Base-by-base conservation (phyloP, 2,113 vertebrate species). In the Nothobranchius furzeri region DNA sequence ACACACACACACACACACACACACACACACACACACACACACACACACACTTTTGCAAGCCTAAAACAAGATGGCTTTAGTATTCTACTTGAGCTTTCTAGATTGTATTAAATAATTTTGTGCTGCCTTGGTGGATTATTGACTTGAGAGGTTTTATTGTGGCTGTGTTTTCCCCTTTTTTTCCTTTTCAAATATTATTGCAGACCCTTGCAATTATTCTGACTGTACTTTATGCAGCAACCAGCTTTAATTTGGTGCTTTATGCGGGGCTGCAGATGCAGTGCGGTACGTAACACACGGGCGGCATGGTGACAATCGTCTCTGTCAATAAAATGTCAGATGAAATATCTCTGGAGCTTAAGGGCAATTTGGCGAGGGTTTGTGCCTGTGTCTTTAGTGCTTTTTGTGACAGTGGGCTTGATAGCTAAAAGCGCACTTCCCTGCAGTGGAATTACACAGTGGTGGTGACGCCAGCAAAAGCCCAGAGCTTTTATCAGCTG, bases 121-220 rank as follows among this genome's bases (percentile, higher is more conserved):
- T 60, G 73, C 60, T 12, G 73, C 79, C 64, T 71, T 59, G 64
- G 65, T 64, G 78, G 82, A 88, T 93, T 92, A 92, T 92, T 90
- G 88, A 90, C 86, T 88, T 83, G 68, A 87, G 81, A 91, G 85
- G 53, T 70, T 81, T 83, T 76, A 76, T 84, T 86, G 83, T 90
- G 88, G 76, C 81, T 84, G 60, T 66, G 72, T 91, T 73, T 89
- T 79, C 84, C 88, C 80, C 20, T 86, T 83, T 79, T 88, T 57
- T 67, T 20, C 12, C 30, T 64, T 43, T 84, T 82, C 85, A 92
- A 90, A 87, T 91, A 89, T 93, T 92, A 94, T 93, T 89, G 90
- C 84, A 62, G 87, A 78, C 84, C 81, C 89, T 92, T 88, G 70
- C 93, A 85, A 89, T 91, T 88, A 76, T 66, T 70, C 64, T 64